These are phyloP conservation scores for Alectoris magna DNA, from an alignment of 2,797 vertebrate species.

Conservation along the genomic window DNA sequence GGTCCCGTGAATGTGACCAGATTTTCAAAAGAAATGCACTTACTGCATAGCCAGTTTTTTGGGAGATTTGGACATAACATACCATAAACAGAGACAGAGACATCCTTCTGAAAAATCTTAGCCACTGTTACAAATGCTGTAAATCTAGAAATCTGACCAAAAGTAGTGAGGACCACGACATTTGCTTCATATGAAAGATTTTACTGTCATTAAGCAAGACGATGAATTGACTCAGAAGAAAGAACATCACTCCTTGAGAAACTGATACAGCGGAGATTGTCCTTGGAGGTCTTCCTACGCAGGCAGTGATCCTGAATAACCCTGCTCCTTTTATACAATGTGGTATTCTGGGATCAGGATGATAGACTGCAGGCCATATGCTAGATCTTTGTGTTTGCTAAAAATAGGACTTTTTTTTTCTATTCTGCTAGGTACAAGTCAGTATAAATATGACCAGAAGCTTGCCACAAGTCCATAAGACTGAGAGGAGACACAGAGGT, in stretches of 20 bases:
- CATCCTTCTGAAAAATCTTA: neutral
- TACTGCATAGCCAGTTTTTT: neutral
- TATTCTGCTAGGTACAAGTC: conserved; percentile 19
- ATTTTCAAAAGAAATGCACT: neutral
- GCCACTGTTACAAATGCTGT: neutral
- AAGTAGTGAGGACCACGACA: neutral
- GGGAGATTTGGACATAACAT: neutral
- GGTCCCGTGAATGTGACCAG: neutral
- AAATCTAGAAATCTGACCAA: conserved; percentile 2
- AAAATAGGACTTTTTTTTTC: conserved; percentile 43
- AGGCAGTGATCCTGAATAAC: conserved; percentile 50
- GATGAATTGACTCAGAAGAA: neutral
- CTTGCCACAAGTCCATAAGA: conserved; percentile 51
- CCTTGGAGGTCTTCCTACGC: conserved; percentile 51
- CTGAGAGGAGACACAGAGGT: conserved; percentile 38
- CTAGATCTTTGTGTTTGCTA: conserved; percentile 43
- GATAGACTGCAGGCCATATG: conserved; percentile 54
- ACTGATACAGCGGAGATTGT: neutral
- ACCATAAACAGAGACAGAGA: neutral
- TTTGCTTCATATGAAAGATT: neutral
- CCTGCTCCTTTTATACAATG: neutral
- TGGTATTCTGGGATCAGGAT: conserved; percentile 24
- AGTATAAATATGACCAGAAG: conserved; percentile 51
- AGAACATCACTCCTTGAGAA: neutral
- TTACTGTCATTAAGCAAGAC: conserved; percentile 29